phyloP scores from a whole-genome alignment of 2,797 vertebrate species.

The Xerus rutilus region DNA sequence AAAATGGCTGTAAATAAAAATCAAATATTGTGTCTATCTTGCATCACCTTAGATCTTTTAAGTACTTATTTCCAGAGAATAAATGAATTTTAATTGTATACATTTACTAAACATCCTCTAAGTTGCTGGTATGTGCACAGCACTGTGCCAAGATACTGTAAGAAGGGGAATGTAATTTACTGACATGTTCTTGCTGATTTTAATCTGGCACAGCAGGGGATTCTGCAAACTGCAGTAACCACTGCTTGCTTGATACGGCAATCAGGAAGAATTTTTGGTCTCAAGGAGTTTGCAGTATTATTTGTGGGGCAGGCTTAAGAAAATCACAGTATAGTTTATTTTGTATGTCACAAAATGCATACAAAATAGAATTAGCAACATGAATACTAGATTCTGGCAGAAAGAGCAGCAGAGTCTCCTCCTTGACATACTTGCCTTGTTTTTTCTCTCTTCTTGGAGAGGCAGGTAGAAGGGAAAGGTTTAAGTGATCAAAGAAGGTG shows the following conservation, averaged over 20 bases:
- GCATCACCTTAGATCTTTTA: not conserved
- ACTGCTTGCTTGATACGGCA: accelerated
- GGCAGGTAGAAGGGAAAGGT: not conserved
- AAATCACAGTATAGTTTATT: not conserved
- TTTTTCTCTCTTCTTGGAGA: not conserved
- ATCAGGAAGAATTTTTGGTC: not conserved
- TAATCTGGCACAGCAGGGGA: not conserved
- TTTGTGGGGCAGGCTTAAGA: not conserved
- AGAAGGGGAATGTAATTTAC: not conserved
- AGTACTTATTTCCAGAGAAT: not conserved
- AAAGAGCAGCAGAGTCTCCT: not conserved
- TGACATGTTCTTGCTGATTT: not conserved
- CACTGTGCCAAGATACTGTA: not conserved
- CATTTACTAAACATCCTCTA: not conserved
- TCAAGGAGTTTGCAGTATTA: not conserved
- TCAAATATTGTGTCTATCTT: not conserved
- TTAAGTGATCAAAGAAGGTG: not conserved
- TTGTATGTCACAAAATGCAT: not conserved
- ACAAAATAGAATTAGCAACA: accelerated
- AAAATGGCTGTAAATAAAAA: slow-evolving; percentile 31
- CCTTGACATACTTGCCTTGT: not conserved
- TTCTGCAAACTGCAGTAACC: not conserved
- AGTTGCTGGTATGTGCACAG: not conserved
- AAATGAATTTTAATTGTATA: not conserved
- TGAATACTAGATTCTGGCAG: not conserved